These are phyloP conservation scores for Toxotes lorentzi DNA, from an alignment of 2,797 vertebrate species.

Conservation along the genomic window DNA sequence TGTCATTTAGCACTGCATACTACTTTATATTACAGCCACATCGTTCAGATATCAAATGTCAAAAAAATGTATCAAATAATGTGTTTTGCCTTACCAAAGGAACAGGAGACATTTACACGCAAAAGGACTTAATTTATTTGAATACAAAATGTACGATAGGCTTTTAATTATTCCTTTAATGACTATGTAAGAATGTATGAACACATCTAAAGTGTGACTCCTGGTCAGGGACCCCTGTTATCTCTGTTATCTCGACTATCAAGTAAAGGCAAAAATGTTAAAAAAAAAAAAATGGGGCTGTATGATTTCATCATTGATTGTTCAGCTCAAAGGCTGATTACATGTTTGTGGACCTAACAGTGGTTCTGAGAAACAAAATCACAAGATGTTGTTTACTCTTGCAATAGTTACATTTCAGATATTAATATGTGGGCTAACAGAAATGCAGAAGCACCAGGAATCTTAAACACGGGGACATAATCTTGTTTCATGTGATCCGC, in stretches of 20 bases:
- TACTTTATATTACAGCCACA: not conserved
- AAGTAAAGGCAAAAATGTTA: not conserved
- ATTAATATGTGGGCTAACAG: not conserved
- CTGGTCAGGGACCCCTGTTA: not conserved
- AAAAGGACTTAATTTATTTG: too few species aligned
- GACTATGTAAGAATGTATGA: too few species aligned
- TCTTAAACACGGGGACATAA: not conserved
- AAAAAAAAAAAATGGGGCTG: not conserved
- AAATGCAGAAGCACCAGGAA: not conserved
- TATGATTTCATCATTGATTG: slow-evolving; percentile 26
- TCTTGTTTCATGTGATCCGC: slow-evolving; percentile 30
- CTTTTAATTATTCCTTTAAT: too few species aligned
- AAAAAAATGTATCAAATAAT: not conserved
- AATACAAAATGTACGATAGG: too few species aligned
- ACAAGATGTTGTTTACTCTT: slow-evolving; percentile 10
- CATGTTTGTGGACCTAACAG: not conserved
- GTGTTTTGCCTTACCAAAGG: too few species aligned
- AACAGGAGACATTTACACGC: too few species aligned
- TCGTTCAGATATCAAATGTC: not conserved
- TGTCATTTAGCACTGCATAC: not conserved
- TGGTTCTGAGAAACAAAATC: slow-evolving; percentile 31
- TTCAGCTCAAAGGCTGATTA: slow-evolving; percentile 21
- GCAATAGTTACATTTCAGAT: not conserved
- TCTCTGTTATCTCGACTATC: not conserved
- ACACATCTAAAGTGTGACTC: too few species aligned